A percentile compares a stretch with the other conserved stretches of the same genome.
Evolutionary conservation across 2,888 invertebrate species (phyloP).

Genomic region (Teinopalpus imperialis): DNA sequence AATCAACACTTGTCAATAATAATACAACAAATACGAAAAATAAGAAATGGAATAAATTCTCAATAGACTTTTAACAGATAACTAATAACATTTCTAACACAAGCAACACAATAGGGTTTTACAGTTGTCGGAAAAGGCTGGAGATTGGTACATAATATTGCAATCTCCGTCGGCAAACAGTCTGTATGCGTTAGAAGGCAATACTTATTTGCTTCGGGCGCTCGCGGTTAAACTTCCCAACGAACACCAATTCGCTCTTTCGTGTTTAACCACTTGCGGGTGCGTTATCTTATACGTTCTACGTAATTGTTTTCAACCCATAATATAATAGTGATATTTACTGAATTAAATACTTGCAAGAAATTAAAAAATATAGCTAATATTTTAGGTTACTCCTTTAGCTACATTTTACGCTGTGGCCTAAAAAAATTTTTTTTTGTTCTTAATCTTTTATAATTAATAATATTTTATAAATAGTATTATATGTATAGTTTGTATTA

Average conservation of each 20-base stretch:
- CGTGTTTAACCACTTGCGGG: conserved; percentile 65
- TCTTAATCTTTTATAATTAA: too few relatives aligned
- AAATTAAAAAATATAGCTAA: too few relatives aligned
- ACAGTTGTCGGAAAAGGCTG: conserved; percentile 53
- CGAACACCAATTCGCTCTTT: conserved; percentile 71
- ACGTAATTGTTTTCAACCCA: background rate
- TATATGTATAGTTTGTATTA: too few relatives aligned
- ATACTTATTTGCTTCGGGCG: conserved; percentile 59
- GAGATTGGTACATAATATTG: conserved; percentile 73
- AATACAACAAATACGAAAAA: too few relatives aligned
- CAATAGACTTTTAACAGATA: conserved; percentile 45
- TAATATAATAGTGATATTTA: too few relatives aligned
- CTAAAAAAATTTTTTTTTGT: too few relatives aligned
- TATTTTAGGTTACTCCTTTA: too few relatives aligned
- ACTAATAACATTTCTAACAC: conserved; percentile 56
- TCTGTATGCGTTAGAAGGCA: conserved; percentile 59
- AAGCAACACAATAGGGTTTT: conserved; percentile 46
- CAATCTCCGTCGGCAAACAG: conserved; percentile 72
- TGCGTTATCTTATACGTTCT: conserved; percentile 45
- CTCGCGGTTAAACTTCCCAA: conserved; percentile 64
- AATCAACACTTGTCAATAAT: too few relatives aligned
- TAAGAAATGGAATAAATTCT: too few relatives aligned
- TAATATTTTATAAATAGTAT: too few relatives aligned
- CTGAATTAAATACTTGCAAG: too few relatives aligned
- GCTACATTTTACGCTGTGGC: too few relatives aligned